phyloP scores from a whole-genome alignment of 1,140 invertebrate genomes.

The Streblospio benedicti region DNA sequence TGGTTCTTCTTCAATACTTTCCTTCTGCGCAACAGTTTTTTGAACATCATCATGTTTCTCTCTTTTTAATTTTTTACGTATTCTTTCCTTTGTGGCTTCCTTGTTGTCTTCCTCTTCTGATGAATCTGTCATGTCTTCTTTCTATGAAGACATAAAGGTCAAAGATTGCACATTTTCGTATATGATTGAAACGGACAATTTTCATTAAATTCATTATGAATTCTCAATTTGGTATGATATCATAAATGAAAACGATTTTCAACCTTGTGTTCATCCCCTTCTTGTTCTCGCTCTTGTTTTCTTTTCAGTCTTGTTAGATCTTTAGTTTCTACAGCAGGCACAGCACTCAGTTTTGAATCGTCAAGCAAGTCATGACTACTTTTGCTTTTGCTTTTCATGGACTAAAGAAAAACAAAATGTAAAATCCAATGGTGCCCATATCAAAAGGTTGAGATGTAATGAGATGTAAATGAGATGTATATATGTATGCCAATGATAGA shows the following conservation, averaged over 20 bases:
- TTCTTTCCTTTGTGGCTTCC: slow-evolving; percentile 12
- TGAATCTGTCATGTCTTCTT: not conserved
- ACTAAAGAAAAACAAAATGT: slow-evolving; percentile 28
- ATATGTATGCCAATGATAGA: too few species aligned
- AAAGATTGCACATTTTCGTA: too few species aligned
- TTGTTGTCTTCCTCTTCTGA: slow-evolving; percentile 14
- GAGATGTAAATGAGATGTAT: too few species aligned
- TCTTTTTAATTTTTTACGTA: slow-evolving; percentile 21
- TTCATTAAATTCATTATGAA: too few species aligned
- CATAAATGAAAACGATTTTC: not conserved
- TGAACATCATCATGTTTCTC: too few species aligned
- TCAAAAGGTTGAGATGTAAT: too few species aligned
- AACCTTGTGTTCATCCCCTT: not conserved
- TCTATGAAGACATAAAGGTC: too few species aligned
- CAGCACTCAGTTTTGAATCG: slow-evolving; percentile 74
- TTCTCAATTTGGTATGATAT: not conserved
- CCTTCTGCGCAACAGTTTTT: too few species aligned
- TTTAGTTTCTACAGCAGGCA: slow-evolving; percentile 35
- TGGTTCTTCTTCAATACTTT: too few species aligned
- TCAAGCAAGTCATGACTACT: slow-evolving; percentile 85
- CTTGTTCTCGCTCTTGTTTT: not conserved
- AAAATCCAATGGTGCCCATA: not conserved
- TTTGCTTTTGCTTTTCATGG: slow-evolving; percentile 58
- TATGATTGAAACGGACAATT: too few species aligned
- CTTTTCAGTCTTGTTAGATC: too few species aligned